Conservation (phyloP, 1,140 invertebrate species). For the Saccostrea echinata region DNA sequence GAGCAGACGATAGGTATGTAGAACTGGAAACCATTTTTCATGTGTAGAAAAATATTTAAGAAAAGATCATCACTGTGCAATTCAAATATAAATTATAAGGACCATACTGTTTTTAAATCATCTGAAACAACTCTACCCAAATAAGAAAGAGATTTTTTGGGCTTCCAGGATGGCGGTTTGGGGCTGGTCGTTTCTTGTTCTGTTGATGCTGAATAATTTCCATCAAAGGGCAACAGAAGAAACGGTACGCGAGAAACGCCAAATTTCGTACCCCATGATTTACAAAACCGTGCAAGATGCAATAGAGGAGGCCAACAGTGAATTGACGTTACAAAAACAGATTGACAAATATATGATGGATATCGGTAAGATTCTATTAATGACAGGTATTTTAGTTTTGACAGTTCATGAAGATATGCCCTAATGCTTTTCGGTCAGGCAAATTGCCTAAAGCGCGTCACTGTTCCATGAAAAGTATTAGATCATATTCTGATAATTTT, state of each 20-base stretch:
- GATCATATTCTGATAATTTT: no score
- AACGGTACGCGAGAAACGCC: constrained; percentile 45
- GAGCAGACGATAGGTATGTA: constrained; percentile 18
- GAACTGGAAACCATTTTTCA: not conserved
- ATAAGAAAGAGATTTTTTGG: no score
- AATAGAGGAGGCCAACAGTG: constrained; percentile 50
- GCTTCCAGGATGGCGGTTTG: not conserved
- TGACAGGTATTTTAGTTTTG: no score
- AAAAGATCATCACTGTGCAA: not conserved
- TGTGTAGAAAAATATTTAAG: not conserved
- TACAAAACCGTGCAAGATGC: constrained; percentile 38
- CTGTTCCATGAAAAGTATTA: no score
- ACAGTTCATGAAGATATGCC: no score
- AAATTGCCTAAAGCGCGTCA: no score
- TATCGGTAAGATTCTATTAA: constrained; percentile 42
- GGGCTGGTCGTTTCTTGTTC: not conserved
- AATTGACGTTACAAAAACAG: constrained; percentile 47
- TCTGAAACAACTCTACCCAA: not conserved
- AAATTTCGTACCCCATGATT: constrained; percentile 39
- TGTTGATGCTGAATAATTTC: not conserved
- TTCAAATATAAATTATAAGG: not conserved
- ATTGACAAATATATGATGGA: constrained; percentile 50
- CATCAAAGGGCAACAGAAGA: not conserved
- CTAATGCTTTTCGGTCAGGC: no score
- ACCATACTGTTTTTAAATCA: not conserved